These are phyloP conservation scores for Phoronis australis DNA, from an alignment of 2,888 invertebrate genomes.

Conservation along the genomic window DNA sequence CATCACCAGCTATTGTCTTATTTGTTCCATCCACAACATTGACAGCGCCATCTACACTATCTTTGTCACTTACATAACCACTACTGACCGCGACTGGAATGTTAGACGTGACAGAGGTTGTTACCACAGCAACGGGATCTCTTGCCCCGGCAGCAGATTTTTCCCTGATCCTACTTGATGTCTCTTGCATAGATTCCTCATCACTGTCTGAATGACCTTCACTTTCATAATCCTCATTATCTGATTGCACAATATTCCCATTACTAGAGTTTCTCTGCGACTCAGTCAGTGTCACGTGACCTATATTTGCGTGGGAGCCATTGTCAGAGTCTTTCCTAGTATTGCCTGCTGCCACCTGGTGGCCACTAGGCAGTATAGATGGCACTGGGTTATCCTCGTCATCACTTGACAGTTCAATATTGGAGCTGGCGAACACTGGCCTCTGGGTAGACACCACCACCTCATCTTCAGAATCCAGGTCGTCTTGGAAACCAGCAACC, in stretches of 20 bases:
- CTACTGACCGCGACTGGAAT: not conserved
- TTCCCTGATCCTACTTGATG: no score
- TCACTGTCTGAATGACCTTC: not conserved
- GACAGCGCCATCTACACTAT: no score
- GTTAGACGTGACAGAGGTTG: not conserved
- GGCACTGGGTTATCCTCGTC: constrained; percentile 16
- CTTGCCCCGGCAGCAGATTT: no score
- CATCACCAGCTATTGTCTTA: not conserved
- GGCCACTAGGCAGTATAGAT: constrained; percentile 2
- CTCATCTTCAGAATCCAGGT: constrained; percentile 67
- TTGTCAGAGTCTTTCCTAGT: not conserved
- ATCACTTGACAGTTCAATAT: constrained; percentile 30
- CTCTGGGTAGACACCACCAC: not conserved
- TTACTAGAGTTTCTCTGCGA: no score
- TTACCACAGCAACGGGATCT: not conserved
- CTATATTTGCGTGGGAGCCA: not conserved
- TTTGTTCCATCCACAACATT: no score
- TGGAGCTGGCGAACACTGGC: not conserved
- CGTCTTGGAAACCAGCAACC: constrained; percentile 77
- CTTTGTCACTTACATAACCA: no score
- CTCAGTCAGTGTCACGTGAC: not conserved
- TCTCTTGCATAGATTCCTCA: not conserved
- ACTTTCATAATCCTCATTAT: not conserved
- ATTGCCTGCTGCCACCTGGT: not conserved
- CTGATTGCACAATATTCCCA: not conserved